Evolutionary conservation across 2,113 vertebrate species (phyloP).

Genomic region (Syngnathus floridae): DNA sequence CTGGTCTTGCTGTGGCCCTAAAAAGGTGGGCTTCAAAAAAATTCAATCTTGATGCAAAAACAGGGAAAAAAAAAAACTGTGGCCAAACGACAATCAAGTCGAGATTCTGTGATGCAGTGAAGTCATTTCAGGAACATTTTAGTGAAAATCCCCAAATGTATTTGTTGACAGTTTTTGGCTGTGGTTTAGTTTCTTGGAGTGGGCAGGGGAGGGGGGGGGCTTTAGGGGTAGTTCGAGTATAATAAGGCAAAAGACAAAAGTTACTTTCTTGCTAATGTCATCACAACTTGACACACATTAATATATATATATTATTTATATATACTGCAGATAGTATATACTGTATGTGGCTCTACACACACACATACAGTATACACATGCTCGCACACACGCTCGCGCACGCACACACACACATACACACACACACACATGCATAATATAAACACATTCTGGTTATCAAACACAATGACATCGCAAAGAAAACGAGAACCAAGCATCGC

Average conservation of each 20-base stretch:
- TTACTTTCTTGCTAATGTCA: slow-evolving; percentile 62
- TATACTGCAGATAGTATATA: slow-evolving; percentile 33
- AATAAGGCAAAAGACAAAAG: slow-evolving; percentile 70
- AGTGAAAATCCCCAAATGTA: background rate
- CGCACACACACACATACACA: slow-evolving; percentile 62
- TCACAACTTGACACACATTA: slow-evolving; percentile 60
- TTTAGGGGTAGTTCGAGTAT: slow-evolving; percentile 22
- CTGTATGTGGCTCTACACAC: slow-evolving; percentile 74
- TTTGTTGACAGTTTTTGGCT: background rate
- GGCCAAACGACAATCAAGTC: background rate
- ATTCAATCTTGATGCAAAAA: background rate
- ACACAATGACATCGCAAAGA: slow-evolving; percentile 68
- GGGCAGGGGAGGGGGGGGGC: background rate
- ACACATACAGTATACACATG: slow-evolving; percentile 73
- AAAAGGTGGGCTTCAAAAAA: background rate
- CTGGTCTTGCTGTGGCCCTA: background rate
- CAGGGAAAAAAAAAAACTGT: background rate
- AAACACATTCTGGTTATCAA: slow-evolving; percentile 69
- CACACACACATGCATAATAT: slow-evolving; percentile 74
- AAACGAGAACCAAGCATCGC: slow-evolving; percentile 62
- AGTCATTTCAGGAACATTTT: background rate
- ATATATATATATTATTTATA: slow-evolving; percentile 7
- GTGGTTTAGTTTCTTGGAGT: background rate
- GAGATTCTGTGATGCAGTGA: background rate
- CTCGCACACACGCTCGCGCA: slow-evolving; percentile 71